Evolutionary conservation across 2,113 vertebrate species (phyloP), one percentile per base, ranked within the genome.

Genomic region (Arenaria interpres): DNA sequence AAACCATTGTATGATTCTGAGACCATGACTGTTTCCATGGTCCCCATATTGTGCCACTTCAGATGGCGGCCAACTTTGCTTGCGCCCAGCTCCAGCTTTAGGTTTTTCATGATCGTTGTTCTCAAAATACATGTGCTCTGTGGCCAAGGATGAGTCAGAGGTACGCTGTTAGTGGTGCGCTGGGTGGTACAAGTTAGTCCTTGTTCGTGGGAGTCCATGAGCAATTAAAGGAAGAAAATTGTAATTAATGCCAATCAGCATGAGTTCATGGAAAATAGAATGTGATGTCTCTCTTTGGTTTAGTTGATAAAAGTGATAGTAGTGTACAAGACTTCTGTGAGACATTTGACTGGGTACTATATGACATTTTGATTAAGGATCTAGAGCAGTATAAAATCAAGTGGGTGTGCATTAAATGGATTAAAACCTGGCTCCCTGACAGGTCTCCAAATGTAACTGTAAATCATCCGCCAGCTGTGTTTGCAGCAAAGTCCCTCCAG

Each of bases 381-480:
- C 91, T 94, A 80, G 91, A 95, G 93, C 90, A 83, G 79, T 93
- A 86, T 93, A 94, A 96, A 97, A 97, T 85, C 95, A 95, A 91
- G 88, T 94, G 91, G 75, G 88, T 97, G 90, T 94, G 78, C 74
- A 30, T 80, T 97, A 96, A 93, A 80, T 91, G 93, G 85, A 96
- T 96, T 95, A 97, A 97, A 96, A 96, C 88, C 96, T 95, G 96
- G 95, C 96, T 94, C 41, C 50, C 90, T 97, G 96, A 97, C 96
- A 95, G 94, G 67, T 93, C 95, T 96, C 96, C 89, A 91, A 95
- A 96, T 91, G 85, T 83, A 85, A 95, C 88, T 97, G 96, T 96
- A 97, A 97, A 97, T 97, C 96, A 96, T 96, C 93, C 2, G 45
- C 82, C 88, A 90, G 91, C 96, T 95, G 89, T 91, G 90, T 96